These are phyloP conservation scores for Donacobius atricapilla DNA, from an alignment of 2,113 vertebrate species.

Conservation along the genomic window DNA sequence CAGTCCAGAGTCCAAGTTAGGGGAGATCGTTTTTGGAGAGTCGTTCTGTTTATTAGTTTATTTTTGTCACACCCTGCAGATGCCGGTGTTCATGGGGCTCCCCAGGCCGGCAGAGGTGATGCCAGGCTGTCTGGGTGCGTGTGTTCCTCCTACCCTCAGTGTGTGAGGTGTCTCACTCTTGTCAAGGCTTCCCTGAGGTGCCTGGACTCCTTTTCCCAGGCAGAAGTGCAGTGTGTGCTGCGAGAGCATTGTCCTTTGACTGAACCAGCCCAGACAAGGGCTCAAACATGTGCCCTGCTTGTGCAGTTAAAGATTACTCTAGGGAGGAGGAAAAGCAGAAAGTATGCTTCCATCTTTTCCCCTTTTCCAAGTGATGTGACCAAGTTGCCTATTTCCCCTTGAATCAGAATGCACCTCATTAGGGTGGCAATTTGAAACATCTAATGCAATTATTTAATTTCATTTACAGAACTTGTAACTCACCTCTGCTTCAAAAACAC, in stretches of 20 bases:
- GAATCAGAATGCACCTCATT: not conserved
- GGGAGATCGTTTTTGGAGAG: not conserved
- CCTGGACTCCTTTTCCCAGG: not conserved
- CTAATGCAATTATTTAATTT: not conserved
- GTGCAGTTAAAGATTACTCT: not conserved
- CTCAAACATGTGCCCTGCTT: not conserved
- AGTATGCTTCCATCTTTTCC: not conserved
- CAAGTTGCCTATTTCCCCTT: not conserved
- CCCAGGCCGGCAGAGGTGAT: not conserved
- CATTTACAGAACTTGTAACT: not conserved
- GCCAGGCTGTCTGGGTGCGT: not conserved
- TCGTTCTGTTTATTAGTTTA: not conserved
- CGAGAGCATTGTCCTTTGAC: not conserved
- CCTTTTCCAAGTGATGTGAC: not conserved
- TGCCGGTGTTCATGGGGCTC: fast-evolving
- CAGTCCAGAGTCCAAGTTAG: not conserved
- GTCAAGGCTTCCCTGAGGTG: not conserved
- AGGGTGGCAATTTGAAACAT: not conserved
- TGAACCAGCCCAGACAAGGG: not conserved
- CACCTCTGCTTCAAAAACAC: not conserved
- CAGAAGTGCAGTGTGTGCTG: not conserved
- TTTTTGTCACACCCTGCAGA: not conserved
- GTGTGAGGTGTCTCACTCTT: not conserved
- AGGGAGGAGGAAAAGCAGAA: not conserved
- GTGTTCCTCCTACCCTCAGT: not conserved